Percentiles rank a stretch among this genome's conserved stretches.
These are phyloP conservation scores for Myotis davidii DNA, from an alignment of 2,113 vertebrate genomes.

Conservation along the genomic window DNA sequence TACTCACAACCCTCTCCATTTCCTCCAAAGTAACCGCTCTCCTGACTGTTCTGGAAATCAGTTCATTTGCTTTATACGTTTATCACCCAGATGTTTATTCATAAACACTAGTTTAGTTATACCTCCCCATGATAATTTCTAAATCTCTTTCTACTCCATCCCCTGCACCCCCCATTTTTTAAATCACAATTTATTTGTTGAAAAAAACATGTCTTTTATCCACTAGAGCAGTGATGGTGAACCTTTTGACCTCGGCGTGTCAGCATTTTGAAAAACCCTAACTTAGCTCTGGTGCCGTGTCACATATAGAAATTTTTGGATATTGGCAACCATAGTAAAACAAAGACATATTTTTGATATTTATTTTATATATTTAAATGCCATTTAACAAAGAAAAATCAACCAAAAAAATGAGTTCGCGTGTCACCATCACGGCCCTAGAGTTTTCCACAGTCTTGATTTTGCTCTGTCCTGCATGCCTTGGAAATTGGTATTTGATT, in stretches of 20 bases:
- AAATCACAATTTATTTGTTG: conserved; percentile 5
- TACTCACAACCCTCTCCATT: neutral
- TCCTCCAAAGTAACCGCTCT: neutral
- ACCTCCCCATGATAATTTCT: neutral
- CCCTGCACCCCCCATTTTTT: neutral
- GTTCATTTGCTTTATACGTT: conserved; percentile 12
- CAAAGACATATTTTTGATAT: no score
- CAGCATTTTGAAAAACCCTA: no score
- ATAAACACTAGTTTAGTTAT: neutral
- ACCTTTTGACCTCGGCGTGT: no score
- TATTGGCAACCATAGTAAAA: no score
- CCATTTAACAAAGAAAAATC: no score
- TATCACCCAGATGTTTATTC: neutral
- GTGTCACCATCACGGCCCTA: neutral
- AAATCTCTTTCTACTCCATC: neutral
- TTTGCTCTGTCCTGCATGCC: neutral
- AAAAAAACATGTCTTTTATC: neutral
- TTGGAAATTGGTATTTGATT: neutral
- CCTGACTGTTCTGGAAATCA: neutral
- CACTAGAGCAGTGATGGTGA: neutral
- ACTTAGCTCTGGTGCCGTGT: no score
- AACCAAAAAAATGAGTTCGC: no score
- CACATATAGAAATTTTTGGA: no score
- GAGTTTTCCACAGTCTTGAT: neutral
- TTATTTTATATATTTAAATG: no score